Percentiles rank a stretch among this genome's conserved stretches.
These are phyloP conservation scores for Oceanodroma leucorhoa DNA, from an alignment of 2,797 vertebrate genomes.

Conservation along the genomic window DNA sequence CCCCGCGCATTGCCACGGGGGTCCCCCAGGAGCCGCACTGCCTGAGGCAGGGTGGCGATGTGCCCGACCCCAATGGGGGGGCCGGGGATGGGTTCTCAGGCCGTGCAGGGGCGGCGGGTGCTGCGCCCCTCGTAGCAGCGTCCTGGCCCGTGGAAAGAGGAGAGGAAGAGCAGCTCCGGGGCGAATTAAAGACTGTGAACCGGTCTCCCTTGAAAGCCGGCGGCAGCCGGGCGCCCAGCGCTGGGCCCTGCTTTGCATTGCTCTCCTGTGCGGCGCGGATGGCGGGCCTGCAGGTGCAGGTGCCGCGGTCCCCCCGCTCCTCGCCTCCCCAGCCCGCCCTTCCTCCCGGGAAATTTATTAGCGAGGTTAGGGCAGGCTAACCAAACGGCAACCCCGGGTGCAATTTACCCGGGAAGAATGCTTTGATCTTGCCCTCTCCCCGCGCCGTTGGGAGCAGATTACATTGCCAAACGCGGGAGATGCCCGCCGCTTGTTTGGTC, in stretches of 20 bases:
- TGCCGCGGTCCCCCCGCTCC: not conserved
- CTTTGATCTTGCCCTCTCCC: constrained; percentile 83
- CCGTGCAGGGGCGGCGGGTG: accelerated
- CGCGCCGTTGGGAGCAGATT: constrained; percentile 46
- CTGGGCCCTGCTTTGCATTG: constrained; percentile 12
- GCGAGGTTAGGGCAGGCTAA: constrained; percentile 77
- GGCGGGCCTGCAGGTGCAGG: constrained; percentile 82
- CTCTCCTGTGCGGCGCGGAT: not conserved
- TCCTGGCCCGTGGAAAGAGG: no score
- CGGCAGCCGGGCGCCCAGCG: not conserved
- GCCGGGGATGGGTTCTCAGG: accelerated
- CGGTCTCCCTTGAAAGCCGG: not conserved
- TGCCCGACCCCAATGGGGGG: accelerated
- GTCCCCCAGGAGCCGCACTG: accelerated
- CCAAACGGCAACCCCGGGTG: constrained; percentile 76
- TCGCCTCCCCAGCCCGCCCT: constrained; percentile 64
- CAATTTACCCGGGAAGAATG: constrained; percentile 81
- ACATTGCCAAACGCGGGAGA: constrained; percentile 62
- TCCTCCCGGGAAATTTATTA: constrained; percentile 80
- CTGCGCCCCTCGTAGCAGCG: no score
- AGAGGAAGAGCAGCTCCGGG: not conserved
- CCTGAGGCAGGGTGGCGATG: accelerated
- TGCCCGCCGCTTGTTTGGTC: constrained; percentile 2
- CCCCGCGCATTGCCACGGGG: accelerated
- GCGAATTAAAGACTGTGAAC: not conserved